Evolutionary conservation across 2,797 vertebrate species (phyloP), one percentile per base, ranked within the genome.

Genomic region (Chromis chromis): DNA sequence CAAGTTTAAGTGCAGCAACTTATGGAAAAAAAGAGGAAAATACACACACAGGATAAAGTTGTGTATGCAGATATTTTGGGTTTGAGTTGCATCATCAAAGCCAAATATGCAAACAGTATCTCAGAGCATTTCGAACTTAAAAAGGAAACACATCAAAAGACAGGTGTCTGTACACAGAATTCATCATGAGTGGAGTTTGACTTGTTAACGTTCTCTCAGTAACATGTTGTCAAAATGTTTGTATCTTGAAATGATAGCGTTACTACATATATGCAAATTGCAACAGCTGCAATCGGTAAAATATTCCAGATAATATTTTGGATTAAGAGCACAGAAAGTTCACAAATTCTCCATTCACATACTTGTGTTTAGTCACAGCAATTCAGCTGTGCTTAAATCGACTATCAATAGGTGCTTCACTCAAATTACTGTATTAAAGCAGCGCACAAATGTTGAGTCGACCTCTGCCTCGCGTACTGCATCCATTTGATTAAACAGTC

Each of bases 401-500:
- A 46, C 21, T 40, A 49, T 40, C 56, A 61, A 67, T 66, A 77
- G 74, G 58, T 49, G 53, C 28, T 70, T 55, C 24, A 46, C 60
- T 72, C 46, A 7, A 74, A 17, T 39, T 12, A n/a, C 7, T 59
- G 21, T 56, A 62, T 28, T 39, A 75, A 70, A 59, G 21, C 27
- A 0, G 14, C 40, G 24, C 61, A 49, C 19, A 67, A 70, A 61
- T 71, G 66, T 72, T 55, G 52, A 63, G 63, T 54, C 44, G 63
- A 58, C 49, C 39, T 54, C 69, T 57, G 64, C 36, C 65, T 77
- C 33, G 27, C 63, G 60, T 25, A 31, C 52, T 65, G 24, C 52
- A 55, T 70, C 58, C 49, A 17, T 82, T 60, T 59, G 33, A 75
- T 70, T 80, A 66, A 84, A 80, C 50, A 79, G 66, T 46, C 52